Conservation (phyloP, 2,888 invertebrate species). For the Lutraria lutraria region DNA sequence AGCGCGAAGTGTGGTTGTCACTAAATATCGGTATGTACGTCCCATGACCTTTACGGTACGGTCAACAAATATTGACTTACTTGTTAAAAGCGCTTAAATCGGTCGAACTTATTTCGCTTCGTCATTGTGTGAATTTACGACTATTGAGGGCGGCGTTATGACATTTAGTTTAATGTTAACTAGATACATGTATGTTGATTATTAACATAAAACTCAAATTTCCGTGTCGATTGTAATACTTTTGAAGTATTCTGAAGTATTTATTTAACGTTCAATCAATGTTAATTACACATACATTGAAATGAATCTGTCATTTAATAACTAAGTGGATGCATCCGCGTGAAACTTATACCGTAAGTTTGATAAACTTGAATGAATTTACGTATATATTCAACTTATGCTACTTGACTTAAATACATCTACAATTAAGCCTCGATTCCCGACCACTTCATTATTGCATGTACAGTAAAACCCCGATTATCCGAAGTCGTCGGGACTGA, state of each 20-base stretch:
- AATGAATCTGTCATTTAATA: no score
- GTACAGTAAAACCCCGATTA: no score
- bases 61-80: slow-evolving; percentile 3
- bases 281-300: not conserved
- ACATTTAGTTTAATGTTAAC: not conserved
- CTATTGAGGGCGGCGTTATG: not conserved
- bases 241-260: not conserved
- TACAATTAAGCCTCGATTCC: no score
- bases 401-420: no score
- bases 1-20: no score
- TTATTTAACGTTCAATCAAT: not conserved
- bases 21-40: not conserved
- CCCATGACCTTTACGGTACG: not conserved
- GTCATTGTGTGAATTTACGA: not conserved
- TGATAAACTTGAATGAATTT: no score
- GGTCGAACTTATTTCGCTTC: not conserved
- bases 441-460: no score
- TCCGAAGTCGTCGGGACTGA: no score
- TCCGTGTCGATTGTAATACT: not conserved
- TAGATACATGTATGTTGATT: not conserved
- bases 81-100: not conserved
- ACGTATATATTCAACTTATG: no score
- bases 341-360: no score
- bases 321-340: no score
- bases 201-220: not conserved